Evolutionary conservation across 2,113 vertebrate species (phyloP), one percentile per base, ranked within the genome.

Genomic region (Phocoena sinus): DNA sequence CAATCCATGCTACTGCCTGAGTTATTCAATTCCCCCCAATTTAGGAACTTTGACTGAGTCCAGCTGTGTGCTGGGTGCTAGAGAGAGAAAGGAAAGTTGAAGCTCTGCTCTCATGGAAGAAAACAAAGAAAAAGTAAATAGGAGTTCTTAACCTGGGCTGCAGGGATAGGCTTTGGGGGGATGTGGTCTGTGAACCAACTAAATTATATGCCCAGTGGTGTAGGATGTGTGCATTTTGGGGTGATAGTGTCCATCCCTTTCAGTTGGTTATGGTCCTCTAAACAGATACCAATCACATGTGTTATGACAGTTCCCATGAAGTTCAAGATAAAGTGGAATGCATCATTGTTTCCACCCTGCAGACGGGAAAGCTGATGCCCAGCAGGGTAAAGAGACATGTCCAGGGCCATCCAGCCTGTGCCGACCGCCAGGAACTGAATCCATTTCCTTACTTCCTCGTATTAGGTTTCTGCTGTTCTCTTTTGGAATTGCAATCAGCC

Each of bases 321-420:
- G 21, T 21, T 33, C 13, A 44, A 33, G 74, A 56, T 21, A 53
- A 70, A 62, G n/a, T 21, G 67, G 60, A 41, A 58, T 14, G 15
- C 15, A 5, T 8, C 2, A 0, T 11, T 3, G 28, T 9, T 44
- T 65, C 71, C 10, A 8, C 58, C 50, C 50, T 4, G 18, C 23
- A 33, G 89, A 21, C 8, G 10, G 58, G 71, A 73, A 60, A 67
- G 21, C 9, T 18, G 41, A 71, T 8, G 10, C 8, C 62, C 41
- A 12, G 26, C 0, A 2, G 2, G 62, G 44, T 25, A 26, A 62
- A 1, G 28, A 26, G 58, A 31, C 85, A 5, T 0, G 36, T 33
- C 13, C 13, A 44, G 26, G 44, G n/a, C 31, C 41, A 41, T 8
- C 17, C 1, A 68, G 53, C 18, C 9, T 0, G 10, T 15, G 17